These are phyloP conservation scores for Euglossa dilemma DNA, from an alignment of 1,140 invertebrate species.

Conservation along the genomic window DNA sequence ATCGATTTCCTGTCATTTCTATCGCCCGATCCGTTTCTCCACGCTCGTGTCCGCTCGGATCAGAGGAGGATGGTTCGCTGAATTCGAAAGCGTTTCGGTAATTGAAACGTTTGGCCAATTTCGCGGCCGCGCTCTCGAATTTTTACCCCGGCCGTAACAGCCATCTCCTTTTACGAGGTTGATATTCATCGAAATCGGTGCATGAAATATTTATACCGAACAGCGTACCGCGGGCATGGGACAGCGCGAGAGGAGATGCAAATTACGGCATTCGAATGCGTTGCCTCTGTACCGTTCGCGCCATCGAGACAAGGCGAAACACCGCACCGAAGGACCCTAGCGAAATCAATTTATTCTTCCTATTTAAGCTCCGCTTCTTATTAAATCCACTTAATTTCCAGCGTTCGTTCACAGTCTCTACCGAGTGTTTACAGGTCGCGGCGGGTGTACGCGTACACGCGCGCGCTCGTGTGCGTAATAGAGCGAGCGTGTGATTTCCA, in stretches of 20 bases:
- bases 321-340: too few species aligned
- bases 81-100: too few species aligned
- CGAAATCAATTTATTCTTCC: neutral
- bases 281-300: neutral
- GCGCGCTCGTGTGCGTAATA: too few species aligned
- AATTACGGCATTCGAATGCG: constrained; percentile 8
- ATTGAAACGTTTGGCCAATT: too few species aligned
- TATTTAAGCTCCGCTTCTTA: neutral
- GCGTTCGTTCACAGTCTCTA: neutral
- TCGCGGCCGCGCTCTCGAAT: neutral
- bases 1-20: too few species aligned
- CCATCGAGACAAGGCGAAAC: neutral
- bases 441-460: neutral
- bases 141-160: neutral
- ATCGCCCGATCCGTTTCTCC: neutral
- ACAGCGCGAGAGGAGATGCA: constrained; percentile 16
- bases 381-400: neutral
- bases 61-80: neutral
- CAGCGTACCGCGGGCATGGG: neutral
- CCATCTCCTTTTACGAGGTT: neutral
- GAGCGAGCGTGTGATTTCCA: neutral
- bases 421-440: neutral
- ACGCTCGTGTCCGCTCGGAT: too few species aligned
- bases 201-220: constrained; percentile 32
- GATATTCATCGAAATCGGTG: constrained; percentile 1